A percentile compares a stretch with the other conserved stretches of the same genome.
phyloP scores from a whole-genome alignment of 1,140 invertebrate species.

The Monochamus saltuarius region DNA sequence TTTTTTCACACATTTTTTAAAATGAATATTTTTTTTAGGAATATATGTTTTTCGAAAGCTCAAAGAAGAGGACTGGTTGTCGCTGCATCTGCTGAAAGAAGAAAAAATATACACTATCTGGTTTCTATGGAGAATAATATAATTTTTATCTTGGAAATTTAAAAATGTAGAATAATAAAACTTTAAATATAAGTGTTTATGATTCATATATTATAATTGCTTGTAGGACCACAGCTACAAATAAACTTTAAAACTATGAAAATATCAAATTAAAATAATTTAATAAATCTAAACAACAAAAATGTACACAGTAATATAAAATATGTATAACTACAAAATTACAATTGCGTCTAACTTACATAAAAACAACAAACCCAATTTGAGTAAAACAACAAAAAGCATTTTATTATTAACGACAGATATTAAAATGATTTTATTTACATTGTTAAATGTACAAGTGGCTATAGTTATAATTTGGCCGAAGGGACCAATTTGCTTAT shows the following conservation, averaged over 20 bases:
- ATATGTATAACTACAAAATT: constrained; percentile 37
- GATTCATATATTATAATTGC: constrained; percentile 42
- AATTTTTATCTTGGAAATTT: too few species aligned
- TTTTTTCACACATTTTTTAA: too few species aligned
- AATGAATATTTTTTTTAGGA: constrained; percentile 43
- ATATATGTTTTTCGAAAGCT: constrained; percentile 44
- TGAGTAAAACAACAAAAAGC: constrained; percentile 35
- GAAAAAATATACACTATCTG: too few species aligned
- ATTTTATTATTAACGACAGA: constrained; percentile 29
- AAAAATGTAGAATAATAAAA: too few species aligned
- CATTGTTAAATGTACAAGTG: constrained; percentile 43
- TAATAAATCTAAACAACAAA: constrained; percentile 44
- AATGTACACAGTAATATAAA: constrained; percentile 43
- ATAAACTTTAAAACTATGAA: constrained; percentile 40
- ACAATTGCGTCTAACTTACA: constrained; percentile 38
- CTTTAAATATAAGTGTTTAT: neutral
- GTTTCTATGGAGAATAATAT: too few species aligned
- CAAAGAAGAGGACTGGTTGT: constrained; percentile 28
- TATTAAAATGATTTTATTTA: constrained; percentile 41
- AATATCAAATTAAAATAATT: constrained; percentile 40
- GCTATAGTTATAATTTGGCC: constrained; percentile 26
- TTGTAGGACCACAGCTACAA: constrained; percentile 47
- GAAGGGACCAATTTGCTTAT: constrained; percentile 5
- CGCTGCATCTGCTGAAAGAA: constrained; percentile 33
- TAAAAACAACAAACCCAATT: constrained; percentile 40